These are phyloP conservation scores for Prietella phreatophila DNA, from an alignment of 2,113 vertebrate genomes.

Conservation along the genomic window DNA sequence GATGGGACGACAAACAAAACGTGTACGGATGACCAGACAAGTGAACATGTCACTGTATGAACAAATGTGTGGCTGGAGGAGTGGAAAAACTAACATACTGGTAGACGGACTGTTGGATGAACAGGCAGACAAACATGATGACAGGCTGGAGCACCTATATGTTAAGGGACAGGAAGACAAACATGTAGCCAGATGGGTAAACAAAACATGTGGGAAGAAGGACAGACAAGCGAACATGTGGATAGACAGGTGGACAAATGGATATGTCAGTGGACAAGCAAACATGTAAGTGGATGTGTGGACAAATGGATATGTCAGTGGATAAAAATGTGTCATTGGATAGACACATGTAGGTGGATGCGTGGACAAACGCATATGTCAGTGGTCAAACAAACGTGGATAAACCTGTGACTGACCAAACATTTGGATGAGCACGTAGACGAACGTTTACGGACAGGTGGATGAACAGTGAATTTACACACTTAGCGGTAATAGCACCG, in stretches of 20 bases:
- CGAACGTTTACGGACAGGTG: no score
- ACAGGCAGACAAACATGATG: neutral
- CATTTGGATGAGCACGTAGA: no score
- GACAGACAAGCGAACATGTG: neutral
- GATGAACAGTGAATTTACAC: neutral
- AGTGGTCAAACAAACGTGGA: neutral
- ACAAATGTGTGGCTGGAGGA: neutral
- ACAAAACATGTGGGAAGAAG: no score
- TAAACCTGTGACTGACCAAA: neutral
- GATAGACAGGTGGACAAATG: no score
- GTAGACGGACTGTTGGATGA: neutral
- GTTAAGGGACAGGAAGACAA: neutral
- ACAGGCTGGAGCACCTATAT: neutral
- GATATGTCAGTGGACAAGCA: neutral
- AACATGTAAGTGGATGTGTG: neutral
- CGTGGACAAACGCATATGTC: neutral
- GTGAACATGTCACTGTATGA: neutral
- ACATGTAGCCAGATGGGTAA: neutral
- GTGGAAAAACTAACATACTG: neutral
- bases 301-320: neutral
- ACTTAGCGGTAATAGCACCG: no score
- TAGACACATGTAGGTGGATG: no score
- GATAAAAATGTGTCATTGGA: neutral
- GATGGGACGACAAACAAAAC: neutral
- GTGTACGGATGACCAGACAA: neutral